Conservation (phyloP, 2,888 invertebrate species). For the Himalopsyche kuldschensis region DNA sequence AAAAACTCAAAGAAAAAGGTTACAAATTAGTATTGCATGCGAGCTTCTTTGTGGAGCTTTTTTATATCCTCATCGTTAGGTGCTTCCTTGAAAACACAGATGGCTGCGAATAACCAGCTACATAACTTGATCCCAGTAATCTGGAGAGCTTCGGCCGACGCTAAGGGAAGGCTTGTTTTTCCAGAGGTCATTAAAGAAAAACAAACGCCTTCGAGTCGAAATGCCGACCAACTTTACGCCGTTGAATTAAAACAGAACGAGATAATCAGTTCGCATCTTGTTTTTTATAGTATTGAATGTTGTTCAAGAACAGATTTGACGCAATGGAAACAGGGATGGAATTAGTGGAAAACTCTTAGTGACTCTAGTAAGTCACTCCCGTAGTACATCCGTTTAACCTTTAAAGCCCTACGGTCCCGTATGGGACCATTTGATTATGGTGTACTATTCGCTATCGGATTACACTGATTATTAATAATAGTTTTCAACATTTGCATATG, state of each 20-base stretch:
- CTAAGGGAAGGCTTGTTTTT: constrained; percentile 26
- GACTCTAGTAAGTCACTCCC: not conserved
- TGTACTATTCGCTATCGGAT: too few species aligned
- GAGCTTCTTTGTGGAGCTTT: not conserved
- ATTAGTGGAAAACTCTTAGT: not conserved
- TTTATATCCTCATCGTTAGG: not conserved
- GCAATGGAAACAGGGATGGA: not conserved
- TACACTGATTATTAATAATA: too few species aligned
- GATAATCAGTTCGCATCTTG: constrained; percentile 15
- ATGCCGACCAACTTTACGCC: not conserved
- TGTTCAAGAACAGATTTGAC: constrained; percentile 3
- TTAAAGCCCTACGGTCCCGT: too few species aligned
- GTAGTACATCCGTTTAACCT: not conserved
- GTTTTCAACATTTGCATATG: too few species aligned
- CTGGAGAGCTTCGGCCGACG: constrained; percentile 16
- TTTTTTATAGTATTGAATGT: constrained; percentile 2
- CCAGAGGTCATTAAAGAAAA: constrained; percentile 25
- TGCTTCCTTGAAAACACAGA: constrained; percentile 24
- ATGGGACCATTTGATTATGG: too few species aligned
- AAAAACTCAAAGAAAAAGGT: too few species aligned
- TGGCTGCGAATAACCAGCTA: constrained; percentile 16
- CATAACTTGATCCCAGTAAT: constrained; percentile 31
- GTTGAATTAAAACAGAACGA: constrained; percentile 17
- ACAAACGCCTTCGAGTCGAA: constrained; percentile 2
- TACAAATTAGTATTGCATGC: not conserved